Evolutionary conservation across 2,113 vertebrate species (phyloP).

Genomic region (Carassius carassius): DNA sequence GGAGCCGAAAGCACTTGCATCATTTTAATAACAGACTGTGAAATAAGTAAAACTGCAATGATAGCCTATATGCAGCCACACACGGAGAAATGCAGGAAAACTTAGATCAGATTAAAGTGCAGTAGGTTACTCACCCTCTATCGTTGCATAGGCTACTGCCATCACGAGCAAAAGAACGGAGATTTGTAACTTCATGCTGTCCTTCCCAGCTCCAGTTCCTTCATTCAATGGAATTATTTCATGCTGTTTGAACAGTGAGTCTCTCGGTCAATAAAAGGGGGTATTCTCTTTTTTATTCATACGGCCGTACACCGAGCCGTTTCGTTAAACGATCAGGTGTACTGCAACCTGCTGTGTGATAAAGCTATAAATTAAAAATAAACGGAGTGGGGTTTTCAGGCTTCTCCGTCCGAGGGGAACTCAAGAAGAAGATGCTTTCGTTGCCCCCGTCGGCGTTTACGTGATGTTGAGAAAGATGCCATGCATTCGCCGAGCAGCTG

Average conservation of each 20-base stretch:
- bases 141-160: constrained; percentile 54
- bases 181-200: constrained; percentile 68
- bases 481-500: constrained; percentile 17
- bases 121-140: constrained; percentile 66
- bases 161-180: constrained; percentile 56
- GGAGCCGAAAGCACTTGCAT: neutral
- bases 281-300: neutral
- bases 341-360: constrained; percentile 10
- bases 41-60: neutral
- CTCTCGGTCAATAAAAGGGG: neutral
- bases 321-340: constrained; percentile 19
- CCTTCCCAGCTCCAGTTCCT: constrained; percentile 26
- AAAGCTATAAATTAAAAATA: constrained; percentile 39
- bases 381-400: neutral
- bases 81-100: neutral
- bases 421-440: constrained; percentile 1
- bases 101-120: neutral
- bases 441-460: constrained; percentile 7
- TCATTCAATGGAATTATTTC: constrained; percentile 46
- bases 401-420: constrained; percentile 19
- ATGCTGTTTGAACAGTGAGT: constrained; percentile 24
- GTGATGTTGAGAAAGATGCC: constrained; percentile 30
- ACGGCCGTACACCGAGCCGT: neutral
- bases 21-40: neutral
- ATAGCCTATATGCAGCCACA: neutral